Percentiles rank a stretch among this genome's conserved stretches.
These are phyloP conservation scores for Pseudoatta argentina DNA, from an alignment of 1,140 invertebrate species.

Conservation along the genomic window DNA sequence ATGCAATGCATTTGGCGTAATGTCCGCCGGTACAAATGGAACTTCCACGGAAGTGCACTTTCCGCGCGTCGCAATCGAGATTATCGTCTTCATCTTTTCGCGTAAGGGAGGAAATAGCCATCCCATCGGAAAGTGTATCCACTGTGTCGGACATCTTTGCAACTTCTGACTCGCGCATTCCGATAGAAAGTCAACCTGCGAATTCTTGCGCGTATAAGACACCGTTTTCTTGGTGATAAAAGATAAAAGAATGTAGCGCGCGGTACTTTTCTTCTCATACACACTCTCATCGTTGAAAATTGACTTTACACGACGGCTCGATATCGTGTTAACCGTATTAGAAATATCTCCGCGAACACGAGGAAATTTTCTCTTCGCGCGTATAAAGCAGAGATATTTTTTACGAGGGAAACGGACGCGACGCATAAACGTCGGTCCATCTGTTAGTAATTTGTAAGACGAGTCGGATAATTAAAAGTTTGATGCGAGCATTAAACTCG, in stretches of 20 bases:
- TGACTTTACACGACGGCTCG: background rate
- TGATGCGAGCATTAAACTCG: constrained; percentile 85
- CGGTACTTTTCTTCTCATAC: background rate
- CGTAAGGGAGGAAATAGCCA: constrained; percentile 53
- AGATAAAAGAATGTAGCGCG: constrained; percentile 11
- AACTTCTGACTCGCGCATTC: constrained; percentile 41
- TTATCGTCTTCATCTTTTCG: constrained; percentile 70
- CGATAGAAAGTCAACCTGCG: background rate
- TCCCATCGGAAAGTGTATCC: constrained; percentile 59
- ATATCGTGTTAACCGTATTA: constrained; percentile 7
- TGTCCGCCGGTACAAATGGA: constrained; percentile 70
- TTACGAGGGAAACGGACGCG: constrained; percentile 73
- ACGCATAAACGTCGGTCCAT: constrained; percentile 80
- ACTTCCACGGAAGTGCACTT: constrained; percentile 64
- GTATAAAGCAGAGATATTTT: constrained; percentile 70
- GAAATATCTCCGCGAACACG: background rate
- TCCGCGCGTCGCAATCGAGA: constrained; percentile 43
- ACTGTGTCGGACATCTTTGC: constrained; percentile 67
- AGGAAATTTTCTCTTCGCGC: constrained; percentile 13
- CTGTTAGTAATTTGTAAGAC: constrained; percentile 85
- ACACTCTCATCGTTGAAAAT: background rate
- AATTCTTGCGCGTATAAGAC: background rate
- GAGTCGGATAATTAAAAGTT: constrained; percentile 85
- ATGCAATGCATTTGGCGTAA: constrained; percentile 71
- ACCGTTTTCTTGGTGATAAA: background rate